Conservation (phyloP, 1,140 invertebrate species). For the Linepithema humile region DNA sequence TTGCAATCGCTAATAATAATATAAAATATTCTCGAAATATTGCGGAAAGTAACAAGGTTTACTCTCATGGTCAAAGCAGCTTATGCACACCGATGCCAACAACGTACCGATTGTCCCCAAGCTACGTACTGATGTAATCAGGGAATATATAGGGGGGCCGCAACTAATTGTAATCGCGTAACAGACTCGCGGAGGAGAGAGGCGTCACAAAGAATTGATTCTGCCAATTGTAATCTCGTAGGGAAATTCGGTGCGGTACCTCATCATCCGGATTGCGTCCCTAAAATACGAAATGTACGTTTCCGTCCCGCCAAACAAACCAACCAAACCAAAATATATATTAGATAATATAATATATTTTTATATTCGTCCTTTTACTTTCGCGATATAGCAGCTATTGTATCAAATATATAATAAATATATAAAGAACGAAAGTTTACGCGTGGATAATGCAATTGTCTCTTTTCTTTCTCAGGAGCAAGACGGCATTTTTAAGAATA, state of each 20-base stretch:
- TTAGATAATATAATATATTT: not conserved
- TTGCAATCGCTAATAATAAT: not conserved
- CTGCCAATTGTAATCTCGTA: constrained; percentile 65
- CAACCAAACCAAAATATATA: constrained; percentile 19
- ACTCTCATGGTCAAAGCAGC: constrained; percentile 51
- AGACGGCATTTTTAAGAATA: not conserved
- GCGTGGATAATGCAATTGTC: not conserved
- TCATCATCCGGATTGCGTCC: constrained; percentile 44
- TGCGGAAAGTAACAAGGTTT: constrained; percentile 53
- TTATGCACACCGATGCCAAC: constrained; percentile 54
- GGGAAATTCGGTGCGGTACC: constrained; percentile 53
- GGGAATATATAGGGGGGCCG: constrained; percentile 60
- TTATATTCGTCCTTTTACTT: not conserved
- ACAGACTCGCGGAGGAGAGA: constrained; percentile 56
- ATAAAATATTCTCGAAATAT: not conserved
- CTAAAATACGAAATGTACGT: constrained; percentile 35
- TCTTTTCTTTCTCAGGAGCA: not conserved
- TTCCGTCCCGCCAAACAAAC: not conserved
- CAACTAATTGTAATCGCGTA: constrained; percentile 72
- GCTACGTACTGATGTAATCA: constrained; percentile 68
- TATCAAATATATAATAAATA: not conserved
- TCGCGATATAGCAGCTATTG: not conserved
- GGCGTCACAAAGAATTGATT: constrained; percentile 66
- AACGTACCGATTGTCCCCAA: constrained; percentile 64
- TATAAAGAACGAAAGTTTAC: not conserved